Percentiles rank a stretch among this genome's conserved stretches.
phyloP scores from a whole-genome alignment of 2,797 vertebrate genomes.

The Danio choprae region DNA sequence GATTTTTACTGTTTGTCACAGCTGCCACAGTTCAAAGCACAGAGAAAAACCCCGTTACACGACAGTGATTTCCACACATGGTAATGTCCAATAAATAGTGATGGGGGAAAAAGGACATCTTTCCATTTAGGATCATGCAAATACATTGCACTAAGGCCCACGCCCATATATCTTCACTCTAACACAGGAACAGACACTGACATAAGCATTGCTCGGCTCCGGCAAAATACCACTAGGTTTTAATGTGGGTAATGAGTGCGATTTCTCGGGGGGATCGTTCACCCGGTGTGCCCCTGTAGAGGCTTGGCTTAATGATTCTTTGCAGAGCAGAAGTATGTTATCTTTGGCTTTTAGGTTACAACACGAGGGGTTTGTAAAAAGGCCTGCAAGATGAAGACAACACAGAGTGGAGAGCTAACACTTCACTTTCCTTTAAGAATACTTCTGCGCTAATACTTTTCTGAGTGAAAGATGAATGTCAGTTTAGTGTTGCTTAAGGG shows the following conservation, averaged over 20 bases:
- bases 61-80: conserved; percentile 56
- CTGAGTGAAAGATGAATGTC: not conserved
- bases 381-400: conserved; percentile 44
- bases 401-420: conserved; percentile 24
- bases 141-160: conserved; percentile 43
- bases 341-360: conserved; percentile 66
- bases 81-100: conserved; percentile 30
- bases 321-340: conserved; percentile 33
- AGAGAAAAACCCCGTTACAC: conserved; percentile 48
- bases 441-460: conserved; percentile 48
- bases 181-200: conserved; percentile 52
- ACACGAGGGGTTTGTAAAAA: conserved; percentile 34
- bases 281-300: conserved; percentile 6
- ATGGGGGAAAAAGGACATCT: conserved; percentile 31
- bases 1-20: conserved; percentile 45
- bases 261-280: not conserved
- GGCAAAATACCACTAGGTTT: conserved; percentile 42
- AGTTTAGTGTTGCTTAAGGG: conserved; percentile 12
- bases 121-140: conserved; percentile 53
- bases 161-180: conserved; percentile 33
- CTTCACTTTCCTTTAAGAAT: conserved; percentile 5
- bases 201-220: conserved; percentile 30
- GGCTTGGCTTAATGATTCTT: conserved; percentile 10
- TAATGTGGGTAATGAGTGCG: conserved; percentile 6
- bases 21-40: conserved; percentile 55